Evolutionary conservation across 2,888 invertebrate species (phyloP), one percentile per base, ranked within the genome.

Genomic region (Hirtodrosophila alboralis): DNA sequence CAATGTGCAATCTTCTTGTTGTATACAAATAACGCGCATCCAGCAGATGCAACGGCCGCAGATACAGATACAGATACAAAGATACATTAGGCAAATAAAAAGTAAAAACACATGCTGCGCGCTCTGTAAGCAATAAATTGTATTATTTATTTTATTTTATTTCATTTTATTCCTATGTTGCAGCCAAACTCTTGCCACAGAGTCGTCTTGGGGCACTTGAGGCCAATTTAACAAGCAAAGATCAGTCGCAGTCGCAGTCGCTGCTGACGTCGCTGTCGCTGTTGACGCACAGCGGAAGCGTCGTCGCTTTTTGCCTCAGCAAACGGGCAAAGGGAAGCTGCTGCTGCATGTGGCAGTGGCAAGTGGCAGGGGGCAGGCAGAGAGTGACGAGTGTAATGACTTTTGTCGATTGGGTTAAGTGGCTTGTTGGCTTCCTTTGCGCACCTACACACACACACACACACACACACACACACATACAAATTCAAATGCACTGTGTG

Each of bases 361-460:
- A n/a, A n/a, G 18, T 16, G 49, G 44, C 47, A 31, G 13, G 36
- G 31, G 6, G 26, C 36, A 12, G 45, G 51, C 47, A 49, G 79
- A 72, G 72, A 74, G 87, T 88, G 88, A 85, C 80, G 88, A 87
- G 88, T 87, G 87, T 88, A 88, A 88, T 88, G 89, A 86, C 88
- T 89, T 89, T 88, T 88, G 88, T 84, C 87, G 87, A 88, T 88
- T 88, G 88, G 87, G 88, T 88, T 88, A 88, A 88, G 87, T 88
- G 87, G 87, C 86, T 88, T 84, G 86, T 88, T 87, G 86, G 78
- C 85, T 77, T 81, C 85, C 76, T 78, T 81, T 60, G 60, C 62
- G 62, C 78, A 61, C 75, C 64, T 67, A 63, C 72, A 69, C 77
- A 67, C 33, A 67, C 16, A 59, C 63, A 57, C 9, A 33, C 21